Evolutionary conservation across 2,113 vertebrate genomes (phyloP), one percentile per base, ranked within the genome.

Genomic region (Sphaerodactylus townsendi): DNA sequence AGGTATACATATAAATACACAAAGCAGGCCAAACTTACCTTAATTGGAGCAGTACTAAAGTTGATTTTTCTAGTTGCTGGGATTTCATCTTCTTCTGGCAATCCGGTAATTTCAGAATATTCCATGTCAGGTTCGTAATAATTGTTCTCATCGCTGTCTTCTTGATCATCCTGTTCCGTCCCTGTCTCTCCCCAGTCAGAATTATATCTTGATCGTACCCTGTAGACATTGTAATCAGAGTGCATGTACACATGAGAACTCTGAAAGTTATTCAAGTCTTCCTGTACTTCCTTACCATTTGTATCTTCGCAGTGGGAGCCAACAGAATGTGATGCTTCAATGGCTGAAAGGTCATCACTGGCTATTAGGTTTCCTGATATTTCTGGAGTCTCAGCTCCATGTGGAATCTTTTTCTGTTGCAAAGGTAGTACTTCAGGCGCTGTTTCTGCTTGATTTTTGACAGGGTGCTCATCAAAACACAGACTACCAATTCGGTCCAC

Each of bases 11-110:
- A 56, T 19, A 25, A 19, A 59, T 21, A 68, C 48, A 39, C 5
- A 71, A 44, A 0, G 0, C 0, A 78, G 3, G 46, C 10, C 53
- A 84, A 87, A 81, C 96, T 97, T 96, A 99, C 99, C 93, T 97
- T 99, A 90, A 99, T 99, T 14, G 98, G 96, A 86, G 97, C 95
- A 66, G 96, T 96, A 95, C 98, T 99, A 92, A 99, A 99, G 90
- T 96, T 90, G 90, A 99, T 99, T 95, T 98, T 99, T 90, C 99
- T 96, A 78, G 96, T 97, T 69, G 95, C 89, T 82, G 98, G 98
- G 89, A 99, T 96, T 89, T 97, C 97, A 6, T 96, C 96, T 94
- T 99, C 99, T 78, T 98, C 97, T 1, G 97, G 96, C 88, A 99
- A 95, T 81, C 98, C 99, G 30, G 94, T 93, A 72, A 99, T 97